Percentiles rank a stretch among this genome's conserved stretches.
Evolutionary conservation across 2,797 vertebrate species (phyloP).

Genomic region (Centroberyx gerrardi): DNA sequence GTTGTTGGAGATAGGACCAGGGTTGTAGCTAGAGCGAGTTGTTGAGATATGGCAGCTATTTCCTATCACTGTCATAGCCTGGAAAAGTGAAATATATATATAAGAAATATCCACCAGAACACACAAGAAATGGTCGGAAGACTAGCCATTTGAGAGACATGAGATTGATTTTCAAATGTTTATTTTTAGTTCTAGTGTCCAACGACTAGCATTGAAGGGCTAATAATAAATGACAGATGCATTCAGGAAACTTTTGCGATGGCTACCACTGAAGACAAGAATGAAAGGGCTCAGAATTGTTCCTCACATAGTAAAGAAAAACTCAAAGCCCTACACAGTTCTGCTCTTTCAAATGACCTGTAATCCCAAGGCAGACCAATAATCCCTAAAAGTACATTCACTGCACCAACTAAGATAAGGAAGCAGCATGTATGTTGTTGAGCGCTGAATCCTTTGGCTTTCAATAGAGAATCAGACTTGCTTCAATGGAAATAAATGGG

Average conservation of each 20-base stretch:
- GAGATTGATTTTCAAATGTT: neutral
- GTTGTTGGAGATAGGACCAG: neutral
- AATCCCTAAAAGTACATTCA: slow-evolving; percentile 10
- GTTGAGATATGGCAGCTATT: neutral
- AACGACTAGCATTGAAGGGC: neutral
- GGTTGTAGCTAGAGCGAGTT: neutral
- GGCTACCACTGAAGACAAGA: too few relatives aligned
- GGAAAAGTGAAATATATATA: too few relatives aligned
- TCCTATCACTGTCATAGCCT: neutral
- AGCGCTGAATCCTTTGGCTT: neutral
- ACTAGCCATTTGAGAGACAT: too few relatives aligned
- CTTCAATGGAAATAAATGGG: neutral
- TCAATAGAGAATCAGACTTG: neutral
- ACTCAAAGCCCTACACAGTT: neutral
- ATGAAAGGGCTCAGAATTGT: neutral
- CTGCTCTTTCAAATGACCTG: slow-evolving; percentile 4
- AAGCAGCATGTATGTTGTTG: neutral
- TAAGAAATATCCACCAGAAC: too few relatives aligned
- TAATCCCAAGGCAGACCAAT: neutral
- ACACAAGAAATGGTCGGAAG: too few relatives aligned
- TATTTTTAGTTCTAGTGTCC: neutral
- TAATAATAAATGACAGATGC: slow-evolving; percentile 12
- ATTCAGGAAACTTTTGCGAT: slow-evolving; percentile 12
- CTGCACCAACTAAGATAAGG: slow-evolving; percentile 4
- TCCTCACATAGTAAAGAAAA: slow-evolving; percentile 1